Evolutionary conservation across 53 echinoderm and acorn worm genomes (phyloP), one percentile per base, ranked within the genome.

Genomic region (Echinarachnius parma): DNA sequence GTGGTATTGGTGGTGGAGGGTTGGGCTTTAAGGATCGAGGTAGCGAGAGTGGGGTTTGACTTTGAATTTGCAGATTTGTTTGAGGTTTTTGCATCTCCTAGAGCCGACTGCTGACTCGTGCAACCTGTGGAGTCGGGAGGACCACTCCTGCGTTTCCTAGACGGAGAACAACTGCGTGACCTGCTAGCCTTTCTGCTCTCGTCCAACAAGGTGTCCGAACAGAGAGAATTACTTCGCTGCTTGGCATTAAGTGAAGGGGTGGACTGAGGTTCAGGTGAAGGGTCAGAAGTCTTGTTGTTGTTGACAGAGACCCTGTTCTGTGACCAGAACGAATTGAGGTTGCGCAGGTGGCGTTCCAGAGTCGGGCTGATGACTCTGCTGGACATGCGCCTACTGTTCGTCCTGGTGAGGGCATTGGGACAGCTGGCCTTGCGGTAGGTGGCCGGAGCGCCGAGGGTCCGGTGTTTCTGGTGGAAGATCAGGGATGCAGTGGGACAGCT

Each of bases 401-500:
- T 14, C 3, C 10, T 39, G 19, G 26, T n/a, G 18, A 72, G 26
- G 42, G 74, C 0, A 56, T 56, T 56, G 16, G 56, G 42, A 23
- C 45, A 28, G 44, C 42, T 37, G 34, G 57, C 37, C 57, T 72
- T 72, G 55, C 55, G 55, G 57, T 72, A 72, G 28, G 7, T 72
- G n/a, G n/a, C n/a, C 5, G 39, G 55, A 25, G 74, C 56, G 27
- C 55, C 56, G 0, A 34, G 29, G 34, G 7, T 9, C 42, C 9
- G 55, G 2, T 72, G 57, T 21, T 18, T 72, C 33, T 72, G 74
- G 9, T 56, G 74, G 21, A 56, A 56, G 42, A 72, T 72, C 27
- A 72, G 57, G 27, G 74, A 72, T 25, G 74, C 74, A 14, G 74
- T 72, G 3, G 74, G 57, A n/a, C 74, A 72, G 35, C 74, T 57